Base-by-base conservation (phyloP, 2,888 invertebrate species). In the Plemyria rubiginata region DNA sequence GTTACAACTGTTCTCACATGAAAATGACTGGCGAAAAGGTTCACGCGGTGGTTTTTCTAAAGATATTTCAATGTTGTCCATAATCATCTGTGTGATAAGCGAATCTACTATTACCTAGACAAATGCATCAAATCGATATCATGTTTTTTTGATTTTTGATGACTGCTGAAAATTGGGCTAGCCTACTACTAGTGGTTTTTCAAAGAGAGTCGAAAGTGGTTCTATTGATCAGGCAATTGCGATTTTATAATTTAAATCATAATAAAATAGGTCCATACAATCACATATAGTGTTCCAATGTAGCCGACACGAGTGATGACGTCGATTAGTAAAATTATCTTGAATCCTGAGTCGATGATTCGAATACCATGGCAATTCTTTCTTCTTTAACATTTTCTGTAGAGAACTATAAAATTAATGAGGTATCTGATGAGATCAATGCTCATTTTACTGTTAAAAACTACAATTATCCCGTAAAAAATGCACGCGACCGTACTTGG, bases 221-320 rank as follows among this genome's bases (percentile, higher is more conserved):
- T n/a, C n/a, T 5, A 36, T 1, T 7, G 8, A 4, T 8, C 36
- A 8, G 5, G 5, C 8, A 8, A 9, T 2, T 16, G 45, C 9
- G 15, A 45, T 8, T 16, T 16, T 3, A 16, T 32, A 22, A 41
- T 40, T 40, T 16, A 16, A 28, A 12, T 28, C 7, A 22, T n/a
- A 2, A 50, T 55, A 16, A 40, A 56, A 58, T n/a, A 16, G 6
- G 43, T 7, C 13, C 91, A 74, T 90, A 92, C 92, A 92, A 72
- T 90, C 88, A 73, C 91, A 91, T 13, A 74, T 75, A 11, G 86
- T 85, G 58, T 88, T 89, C 90, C 91, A 91, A 75, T 91, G 90
- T 53, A 85, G 73, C n/a, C 88, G 79, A 70, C 91, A 90, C 13
- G 82, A 76, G 55, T 85, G 78, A 53, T 86, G 81, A 51, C 87